Evolutionary conservation across 2,113 vertebrate species (phyloP).

Genomic region (Anthoscopus minutus): DNA sequence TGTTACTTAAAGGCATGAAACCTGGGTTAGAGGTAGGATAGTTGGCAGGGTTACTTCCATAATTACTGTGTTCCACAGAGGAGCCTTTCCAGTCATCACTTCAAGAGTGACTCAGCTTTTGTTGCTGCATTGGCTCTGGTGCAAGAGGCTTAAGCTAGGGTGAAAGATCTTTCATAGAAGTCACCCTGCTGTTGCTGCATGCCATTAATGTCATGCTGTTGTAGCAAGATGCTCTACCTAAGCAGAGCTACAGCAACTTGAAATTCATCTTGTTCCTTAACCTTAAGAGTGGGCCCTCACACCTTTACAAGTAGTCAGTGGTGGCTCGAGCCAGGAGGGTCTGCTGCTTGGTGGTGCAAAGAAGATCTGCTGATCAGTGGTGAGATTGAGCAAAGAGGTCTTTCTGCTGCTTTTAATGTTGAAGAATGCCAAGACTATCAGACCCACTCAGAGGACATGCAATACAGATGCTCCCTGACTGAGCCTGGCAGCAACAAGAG

Average conservation of each 20-base stretch:
- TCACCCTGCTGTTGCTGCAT: neutral
- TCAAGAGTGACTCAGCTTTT: neutral
- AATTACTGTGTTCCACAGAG: neutral
- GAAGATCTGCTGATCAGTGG: neutral
- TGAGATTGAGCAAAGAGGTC: neutral
- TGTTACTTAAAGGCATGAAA: neutral
- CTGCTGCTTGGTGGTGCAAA: neutral
- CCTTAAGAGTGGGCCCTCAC: rapidly evolving
- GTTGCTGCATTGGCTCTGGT: neutral
- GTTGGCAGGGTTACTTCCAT: neutral
- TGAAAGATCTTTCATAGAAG: neutral
- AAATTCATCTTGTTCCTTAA: neutral
- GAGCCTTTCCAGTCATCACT: neutral
- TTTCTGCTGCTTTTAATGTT: neutral
- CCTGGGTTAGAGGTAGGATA: neutral
- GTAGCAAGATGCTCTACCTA: neutral
- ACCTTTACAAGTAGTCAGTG: neutral
- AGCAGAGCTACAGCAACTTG: neutral
- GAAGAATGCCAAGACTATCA: neutral
- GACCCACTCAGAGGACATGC: neutral
- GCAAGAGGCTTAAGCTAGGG: neutral
- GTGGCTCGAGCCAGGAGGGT: neutral
- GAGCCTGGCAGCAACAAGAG: neutral
- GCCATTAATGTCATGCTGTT: neutral
- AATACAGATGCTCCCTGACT: neutral